Conservation (phyloP, 2,113 vertebrate genomes). For the Prunella himalayana region DNA sequence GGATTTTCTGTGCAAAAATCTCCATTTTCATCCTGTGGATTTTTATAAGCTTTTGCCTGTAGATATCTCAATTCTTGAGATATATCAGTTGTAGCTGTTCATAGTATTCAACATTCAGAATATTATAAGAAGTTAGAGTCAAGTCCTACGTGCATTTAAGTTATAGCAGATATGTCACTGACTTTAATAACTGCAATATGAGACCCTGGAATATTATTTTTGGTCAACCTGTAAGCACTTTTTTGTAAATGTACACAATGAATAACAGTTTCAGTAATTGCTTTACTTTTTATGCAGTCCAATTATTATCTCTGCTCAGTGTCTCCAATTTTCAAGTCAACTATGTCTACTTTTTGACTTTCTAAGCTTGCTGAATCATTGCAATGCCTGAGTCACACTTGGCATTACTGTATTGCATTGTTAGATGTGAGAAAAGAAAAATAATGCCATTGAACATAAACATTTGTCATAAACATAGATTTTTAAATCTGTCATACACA, state of each 20-base stretch:
- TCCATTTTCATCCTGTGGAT: not conserved
- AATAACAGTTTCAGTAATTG: not conserved
- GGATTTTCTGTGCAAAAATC: not conserved
- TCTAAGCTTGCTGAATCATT: slow-evolving; percentile 43
- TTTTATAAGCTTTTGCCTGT: not conserved
- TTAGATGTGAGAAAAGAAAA: slow-evolving; percentile 20
- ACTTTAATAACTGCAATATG: not conserved
- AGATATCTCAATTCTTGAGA: not conserved
- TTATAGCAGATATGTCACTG: not conserved
- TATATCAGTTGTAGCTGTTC: not conserved
- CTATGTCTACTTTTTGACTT: slow-evolving; percentile 9
- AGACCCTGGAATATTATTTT: not conserved
- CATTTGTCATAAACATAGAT: not conserved
- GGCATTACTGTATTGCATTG: not conserved
- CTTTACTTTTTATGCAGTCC: not conserved
- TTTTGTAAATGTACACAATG: not conserved
- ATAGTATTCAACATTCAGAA: not conserved
- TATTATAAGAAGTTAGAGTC: not conserved
- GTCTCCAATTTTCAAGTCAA: not conserved
- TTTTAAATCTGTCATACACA: not conserved
- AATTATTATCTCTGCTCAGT: not conserved
- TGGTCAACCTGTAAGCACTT: not conserved
- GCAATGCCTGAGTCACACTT: not conserved
- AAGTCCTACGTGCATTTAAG: not conserved
- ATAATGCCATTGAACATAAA: not conserved